Percentiles rank a stretch among this genome's conserved stretches.
phyloP scores from a whole-genome alignment of 35 echinoderm and acorn worm species.

The Ptychodera flava region DNA sequence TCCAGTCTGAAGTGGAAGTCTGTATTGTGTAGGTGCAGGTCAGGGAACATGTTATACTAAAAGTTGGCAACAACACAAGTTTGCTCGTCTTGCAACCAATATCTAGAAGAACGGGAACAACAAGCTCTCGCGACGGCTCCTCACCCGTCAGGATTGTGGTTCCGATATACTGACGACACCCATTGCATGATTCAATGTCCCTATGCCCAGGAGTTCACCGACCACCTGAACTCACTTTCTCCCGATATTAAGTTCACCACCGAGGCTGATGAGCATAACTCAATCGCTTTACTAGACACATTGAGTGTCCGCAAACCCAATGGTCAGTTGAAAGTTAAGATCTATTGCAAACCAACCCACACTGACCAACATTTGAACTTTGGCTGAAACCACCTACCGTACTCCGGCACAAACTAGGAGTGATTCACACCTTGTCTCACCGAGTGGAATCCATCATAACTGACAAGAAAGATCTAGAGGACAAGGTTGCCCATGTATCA shows the following conservation, averaged over 20 bases:
- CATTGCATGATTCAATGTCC: slow-evolving; percentile 7
- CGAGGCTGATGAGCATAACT: slow-evolving; percentile 7
- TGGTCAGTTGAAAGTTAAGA: neutral
- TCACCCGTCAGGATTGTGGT: neutral
- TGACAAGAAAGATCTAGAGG: no score
- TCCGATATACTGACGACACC: slow-evolving; percentile 12
- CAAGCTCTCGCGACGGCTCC: neutral
- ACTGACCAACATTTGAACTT: slow-evolving; percentile 24
- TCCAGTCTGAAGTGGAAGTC: no score
- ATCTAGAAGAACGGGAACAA: slow-evolving; percentile 16
- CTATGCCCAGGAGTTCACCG: neutral
- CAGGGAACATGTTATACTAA: no score
- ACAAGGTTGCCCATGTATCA: no score
- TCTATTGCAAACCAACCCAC: slow-evolving; percentile 19
- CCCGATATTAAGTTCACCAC: slow-evolving; percentile 25
- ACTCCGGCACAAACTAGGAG: slow-evolving; percentile 5
- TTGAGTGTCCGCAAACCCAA: neutral
- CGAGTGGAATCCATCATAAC: no score
- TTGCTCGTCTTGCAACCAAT: slow-evolving; percentile 17
- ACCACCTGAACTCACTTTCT: slow-evolving; percentile 9
- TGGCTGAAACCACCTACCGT: slow-evolving; percentile 8
- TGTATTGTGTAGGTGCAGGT: no score
- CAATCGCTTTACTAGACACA: slow-evolving; percentile 3
- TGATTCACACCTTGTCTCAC: slow-evolving; percentile 4
- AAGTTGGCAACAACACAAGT: no score